Evolutionary conservation across 2,888 invertebrate species (phyloP), one percentile per base, ranked within the genome.

Genomic region (Aphelenchoides bicaudatus): DNA sequence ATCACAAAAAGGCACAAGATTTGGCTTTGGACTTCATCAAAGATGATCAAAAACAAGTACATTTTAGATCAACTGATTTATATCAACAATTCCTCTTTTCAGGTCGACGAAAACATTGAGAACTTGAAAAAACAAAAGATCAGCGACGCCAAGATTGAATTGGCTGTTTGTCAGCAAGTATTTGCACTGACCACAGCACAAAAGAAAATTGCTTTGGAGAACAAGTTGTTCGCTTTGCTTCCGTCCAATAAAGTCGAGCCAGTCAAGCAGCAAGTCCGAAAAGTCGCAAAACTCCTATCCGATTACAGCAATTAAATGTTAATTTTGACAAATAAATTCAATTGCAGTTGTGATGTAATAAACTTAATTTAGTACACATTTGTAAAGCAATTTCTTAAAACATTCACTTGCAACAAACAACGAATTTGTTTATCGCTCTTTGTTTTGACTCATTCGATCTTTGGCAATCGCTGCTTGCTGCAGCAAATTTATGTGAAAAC

Each of bases 81-180:
- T 10, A 8, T 10, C n/a, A n/a, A n/a, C n/a, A n/a, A n/a, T n/a
- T n/a, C n/a, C n/a, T n/a, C n/a, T n/a, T 51, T 53, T 3, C 2
- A 53, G 53, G 53, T 53, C 16, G 53, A 53, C 53, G 47, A 10
- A 16, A 25, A n/a, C 29, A 53, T 53, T 46, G 28, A 52, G 10
- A 19, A 13, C 2, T 1, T 49, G 47, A 19, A 23, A 25, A 13
- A 19, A 1, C 10, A 27, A 2, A 25, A 13, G 2, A 46, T 46
- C 2, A 19, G 23, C n/a, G 52, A 13, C 6, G 53, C 16, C 2
- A 46, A 53, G 3, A 29, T 25, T 3, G 52, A 49, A n/a, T 23
- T 25, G 8, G 53, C 53, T 2, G 53, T 53, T 28, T 53, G 53
- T 5, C 53, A 53, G 27, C 46, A 53, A 30, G 46, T 48, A n/a